Percentiles rank a stretch among this genome's conserved stretches.
phyloP scores from a whole-genome alignment of 2,888 invertebrate species.

The Cephus spinipes region DNA sequence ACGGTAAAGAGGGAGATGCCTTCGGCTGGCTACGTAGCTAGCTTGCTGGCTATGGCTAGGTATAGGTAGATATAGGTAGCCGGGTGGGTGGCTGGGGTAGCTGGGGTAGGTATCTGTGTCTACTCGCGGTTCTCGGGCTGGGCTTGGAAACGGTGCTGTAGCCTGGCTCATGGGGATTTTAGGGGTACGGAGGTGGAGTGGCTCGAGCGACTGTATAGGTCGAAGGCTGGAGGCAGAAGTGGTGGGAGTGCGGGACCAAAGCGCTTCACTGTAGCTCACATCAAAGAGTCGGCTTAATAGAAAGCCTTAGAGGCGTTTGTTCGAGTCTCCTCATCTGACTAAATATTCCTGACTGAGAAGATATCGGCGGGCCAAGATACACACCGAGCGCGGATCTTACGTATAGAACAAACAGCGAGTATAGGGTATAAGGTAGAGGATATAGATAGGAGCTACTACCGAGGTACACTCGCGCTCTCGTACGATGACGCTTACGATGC shows the following conservation, averaged over 20 bases:
- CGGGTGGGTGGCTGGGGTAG: constrained; percentile 20
- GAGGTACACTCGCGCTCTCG: background rate
- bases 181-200: constrained; percentile 24
- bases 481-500: background rate
- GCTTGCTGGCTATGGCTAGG: background rate
- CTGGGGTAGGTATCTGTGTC: constrained; percentile 31
- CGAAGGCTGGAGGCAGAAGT: constrained; percentile 20
- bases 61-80: background rate
- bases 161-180: constrained; percentile 16
- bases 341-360: constrained; percentile 63
- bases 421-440: background rate
- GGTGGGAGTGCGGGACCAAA: constrained; percentile 46
- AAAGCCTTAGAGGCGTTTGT: constrained; percentile 73
- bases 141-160: constrained; percentile 15
- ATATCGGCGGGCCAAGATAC: constrained; percentile 63
- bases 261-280: constrained; percentile 62
- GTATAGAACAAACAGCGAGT: constrained; percentile 55
- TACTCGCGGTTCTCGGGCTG: constrained; percentile 21
- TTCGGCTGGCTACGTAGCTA: background rate
- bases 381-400: constrained; percentile 57
- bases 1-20: constrained; percentile 13
- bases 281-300: constrained; percentile 70
- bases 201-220: constrained; percentile 10
- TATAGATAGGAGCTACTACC: background rate
- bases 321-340: constrained; percentile 69